Base-by-base conservation (phyloP, 2,113 vertebrate genomes). In the Meles meles region DNA sequence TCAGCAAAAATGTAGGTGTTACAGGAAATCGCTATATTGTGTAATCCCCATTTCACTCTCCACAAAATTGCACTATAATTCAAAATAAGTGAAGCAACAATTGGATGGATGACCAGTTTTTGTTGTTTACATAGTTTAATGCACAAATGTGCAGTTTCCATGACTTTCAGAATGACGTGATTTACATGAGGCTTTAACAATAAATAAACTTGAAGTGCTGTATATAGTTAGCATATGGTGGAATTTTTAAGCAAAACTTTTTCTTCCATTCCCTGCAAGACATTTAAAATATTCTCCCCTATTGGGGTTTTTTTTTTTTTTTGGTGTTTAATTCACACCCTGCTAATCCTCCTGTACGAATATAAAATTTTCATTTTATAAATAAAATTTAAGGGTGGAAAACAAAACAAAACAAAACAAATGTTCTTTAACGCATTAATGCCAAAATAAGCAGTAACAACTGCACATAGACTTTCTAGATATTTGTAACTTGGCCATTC, bases 51-150 rank as follows among this genome's bases (percentile, higher is more conserved):
- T 94, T 98, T 97, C 3, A 0, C 94, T 96, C 97, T 97, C 95
- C 6, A 76, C 94, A 94, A 97, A 98, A 97, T 94, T 37, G 93
- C 61, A 61, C 92, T 96, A 93, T 98, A 98, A 98, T 95, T 98
- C 98, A 98, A 96, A 97, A 85, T 95, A 96, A 97, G 96, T 97
- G 97, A 98, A 96, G 96, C 97, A 95, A 97, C 88, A 95, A 97
- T 83, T 97, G 96, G 96, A 98, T 86, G 96, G 96, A 96, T 95
- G 97, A 85, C 97, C 95, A 96, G 97, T 67, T 94, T 93, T 95
- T 89, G 85, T 92, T 97, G 96, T 97, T 97, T 97, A 97, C 92
- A 95, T 86, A 98, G 94, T 86, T 97, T 86, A 98, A 90, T 52
- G 85, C 17, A 61, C 97, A 98, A 96, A 95, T 95, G 97, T 77